Percentiles rank a stretch among this genome's conserved stretches.
These are phyloP conservation scores for Macropodus opercularis DNA, from an alignment of 2,797 vertebrate species.

Conservation along the genomic window DNA sequence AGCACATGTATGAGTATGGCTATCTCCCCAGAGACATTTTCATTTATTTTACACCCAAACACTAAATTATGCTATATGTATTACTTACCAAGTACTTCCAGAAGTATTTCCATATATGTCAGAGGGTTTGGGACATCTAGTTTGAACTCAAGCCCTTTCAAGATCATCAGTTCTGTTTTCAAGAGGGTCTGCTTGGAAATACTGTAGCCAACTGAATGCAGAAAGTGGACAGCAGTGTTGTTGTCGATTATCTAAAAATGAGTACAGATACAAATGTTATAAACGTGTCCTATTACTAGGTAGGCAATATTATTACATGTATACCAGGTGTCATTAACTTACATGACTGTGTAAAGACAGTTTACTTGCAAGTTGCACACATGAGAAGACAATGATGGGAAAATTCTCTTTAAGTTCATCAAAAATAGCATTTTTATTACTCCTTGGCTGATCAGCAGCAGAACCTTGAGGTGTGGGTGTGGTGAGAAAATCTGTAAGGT, in stretches of 20 bases:
- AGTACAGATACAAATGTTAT: no score
- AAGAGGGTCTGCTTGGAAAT: constrained; percentile 86
- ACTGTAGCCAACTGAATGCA: constrained; percentile 80
- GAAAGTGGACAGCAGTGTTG: constrained; percentile 82
- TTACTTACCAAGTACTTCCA: constrained; percentile 91
- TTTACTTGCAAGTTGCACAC: constrained; percentile 94
- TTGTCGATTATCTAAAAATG: constrained; percentile 84
- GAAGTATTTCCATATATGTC: constrained; percentile 88
- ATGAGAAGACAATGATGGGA: constrained; percentile 85
- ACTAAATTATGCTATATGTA: background rate
- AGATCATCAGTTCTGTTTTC: constrained; percentile 87
- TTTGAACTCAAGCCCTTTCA: constrained; percentile 88
- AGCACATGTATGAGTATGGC: background rate
- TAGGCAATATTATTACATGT: no score
- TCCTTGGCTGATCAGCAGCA: constrained; percentile 22
- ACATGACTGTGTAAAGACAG: constrained; percentile 86
- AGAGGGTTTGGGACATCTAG: constrained; percentile 86
- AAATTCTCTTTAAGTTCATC: constrained; percentile 79
- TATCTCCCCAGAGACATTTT: background rate
- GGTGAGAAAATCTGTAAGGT: constrained; percentile 76
- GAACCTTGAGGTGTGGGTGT: constrained; percentile 31
- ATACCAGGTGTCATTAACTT: constrained; percentile 48
- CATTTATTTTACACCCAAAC: background rate
- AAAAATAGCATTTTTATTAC: constrained; percentile 72
- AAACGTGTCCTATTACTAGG: no score